Conservation (phyloP, 2,797 vertebrate species). For the Gallinago solitaria region DNA sequence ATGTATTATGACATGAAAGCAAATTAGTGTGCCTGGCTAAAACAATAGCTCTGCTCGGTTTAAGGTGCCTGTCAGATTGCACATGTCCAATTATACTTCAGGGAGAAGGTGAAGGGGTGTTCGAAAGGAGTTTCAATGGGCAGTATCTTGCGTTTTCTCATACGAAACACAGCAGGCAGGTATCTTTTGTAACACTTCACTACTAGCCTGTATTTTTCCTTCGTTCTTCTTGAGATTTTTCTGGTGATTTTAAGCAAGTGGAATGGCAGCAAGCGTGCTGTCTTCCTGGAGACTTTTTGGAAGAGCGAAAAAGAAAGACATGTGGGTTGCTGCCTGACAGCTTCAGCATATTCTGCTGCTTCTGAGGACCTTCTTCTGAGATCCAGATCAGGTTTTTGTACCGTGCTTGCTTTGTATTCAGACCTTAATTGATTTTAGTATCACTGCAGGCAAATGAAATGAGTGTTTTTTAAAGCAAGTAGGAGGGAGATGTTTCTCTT, state of each 20-base stretch:
- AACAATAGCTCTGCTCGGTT: neutral
- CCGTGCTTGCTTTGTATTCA: neutral
- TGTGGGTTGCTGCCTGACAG: neutral
- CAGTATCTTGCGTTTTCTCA: neutral
- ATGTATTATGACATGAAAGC: neutral
- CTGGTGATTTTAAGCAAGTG: neutral
- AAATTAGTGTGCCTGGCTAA: neutral
- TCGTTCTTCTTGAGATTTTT: neutral
- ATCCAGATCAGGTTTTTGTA: neutral
- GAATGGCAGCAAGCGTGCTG: neutral
- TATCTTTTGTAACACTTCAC: neutral
- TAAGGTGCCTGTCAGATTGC: neutral
- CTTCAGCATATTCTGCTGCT: neutral
- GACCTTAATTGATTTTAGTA: neutral
- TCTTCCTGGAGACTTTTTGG: neutral
- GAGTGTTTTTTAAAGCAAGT: neutral
- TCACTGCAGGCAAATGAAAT: neutral
- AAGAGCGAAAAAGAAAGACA: neutral
- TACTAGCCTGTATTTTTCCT: neutral
- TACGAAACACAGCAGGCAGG: neutral
- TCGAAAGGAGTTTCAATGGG: rapidly evolving
- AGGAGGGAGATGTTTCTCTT: neutral
- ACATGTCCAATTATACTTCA: rapidly evolving
- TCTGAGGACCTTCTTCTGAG: neutral
- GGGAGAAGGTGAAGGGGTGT: neutral